Evolutionary conservation across 2,113 vertebrate genomes (phyloP).

Genomic region (Percopsis transmontana): DNA sequence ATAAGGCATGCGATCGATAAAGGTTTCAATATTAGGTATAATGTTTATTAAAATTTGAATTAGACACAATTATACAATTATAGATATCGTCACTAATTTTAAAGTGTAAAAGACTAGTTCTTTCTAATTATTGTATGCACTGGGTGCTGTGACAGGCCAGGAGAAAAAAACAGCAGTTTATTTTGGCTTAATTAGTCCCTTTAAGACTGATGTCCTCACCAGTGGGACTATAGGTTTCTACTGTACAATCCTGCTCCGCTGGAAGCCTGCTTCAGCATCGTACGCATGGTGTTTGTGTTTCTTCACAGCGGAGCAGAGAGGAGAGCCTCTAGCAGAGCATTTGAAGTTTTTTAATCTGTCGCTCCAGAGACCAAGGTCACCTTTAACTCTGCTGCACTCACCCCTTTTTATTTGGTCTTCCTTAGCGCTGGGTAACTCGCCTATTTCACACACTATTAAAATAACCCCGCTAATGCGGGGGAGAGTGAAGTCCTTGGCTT

Average conservation of each 20-base stretch:
- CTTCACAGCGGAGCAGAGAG: constrained; percentile 33
- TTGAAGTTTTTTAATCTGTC: constrained; percentile 78
- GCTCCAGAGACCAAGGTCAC: constrained; percentile 76
- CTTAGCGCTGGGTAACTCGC: constrained; percentile 71
- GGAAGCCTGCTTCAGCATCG: constrained; percentile 63
- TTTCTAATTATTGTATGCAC: neutral
- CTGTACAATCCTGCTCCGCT: constrained; percentile 70
- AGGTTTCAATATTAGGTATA: neutral
- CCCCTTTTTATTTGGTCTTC: constrained; percentile 72
- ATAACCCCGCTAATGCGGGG: constrained; percentile 71
- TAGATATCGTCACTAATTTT: no score
- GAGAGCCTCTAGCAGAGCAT: constrained; percentile 70
- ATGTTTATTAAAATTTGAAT: no score
- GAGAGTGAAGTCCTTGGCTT: constrained; percentile 66
- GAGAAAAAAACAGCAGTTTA: neutral
- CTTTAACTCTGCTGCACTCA: constrained; percentile 56
- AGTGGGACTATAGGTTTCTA: constrained; percentile 57
- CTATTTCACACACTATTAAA: constrained; percentile 80
- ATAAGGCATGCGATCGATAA: no score
- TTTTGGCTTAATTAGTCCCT: neutral
- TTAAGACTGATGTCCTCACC: constrained; percentile 54
- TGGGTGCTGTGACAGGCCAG: neutral
- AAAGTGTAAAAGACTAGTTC: no score
- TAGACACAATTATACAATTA: no score
- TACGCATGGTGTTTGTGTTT: constrained; percentile 69